A percentile compares a stretch with the other conserved stretches of the same genome.
phyloP scores from a whole-genome alignment of 2,797 vertebrate species.

The Mus spretus region DNA sequence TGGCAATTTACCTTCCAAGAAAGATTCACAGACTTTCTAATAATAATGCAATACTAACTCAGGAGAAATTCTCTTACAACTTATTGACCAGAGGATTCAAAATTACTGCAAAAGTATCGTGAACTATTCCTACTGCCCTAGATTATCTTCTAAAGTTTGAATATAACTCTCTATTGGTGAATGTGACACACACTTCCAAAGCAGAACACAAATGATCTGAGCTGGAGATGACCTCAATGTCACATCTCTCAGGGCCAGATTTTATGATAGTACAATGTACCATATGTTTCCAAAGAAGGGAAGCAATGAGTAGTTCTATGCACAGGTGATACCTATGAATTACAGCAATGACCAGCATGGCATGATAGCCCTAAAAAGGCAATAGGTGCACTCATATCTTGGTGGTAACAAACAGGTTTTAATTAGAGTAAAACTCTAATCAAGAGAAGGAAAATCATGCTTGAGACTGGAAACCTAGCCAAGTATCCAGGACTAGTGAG shows the following conservation, averaged over 20 bases:
- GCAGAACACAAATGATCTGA: not conserved
- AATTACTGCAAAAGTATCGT: not conserved
- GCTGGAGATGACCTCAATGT: not conserved
- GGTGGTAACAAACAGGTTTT: not conserved
- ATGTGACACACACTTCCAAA: not conserved
- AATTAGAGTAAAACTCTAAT: too few relatives aligned
- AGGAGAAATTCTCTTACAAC: not conserved
- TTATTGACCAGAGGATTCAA: not conserved
- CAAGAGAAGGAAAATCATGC: not conserved
- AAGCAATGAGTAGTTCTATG: not conserved
- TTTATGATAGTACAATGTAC: not conserved
- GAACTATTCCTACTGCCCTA: not conserved
- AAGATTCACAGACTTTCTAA: not conserved
- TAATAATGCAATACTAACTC: too few relatives aligned
- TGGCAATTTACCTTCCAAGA: too few relatives aligned
- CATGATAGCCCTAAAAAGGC: not conserved
- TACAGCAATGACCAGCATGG: not conserved
- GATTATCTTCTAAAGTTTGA: not conserved
- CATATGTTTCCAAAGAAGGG: not conserved
- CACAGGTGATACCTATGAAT: not conserved
- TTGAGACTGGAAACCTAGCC: not conserved
- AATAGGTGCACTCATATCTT: not conserved
- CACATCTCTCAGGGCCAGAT: not conserved
- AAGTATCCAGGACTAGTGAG: too few relatives aligned
- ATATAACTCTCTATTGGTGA: not conserved